A percentile compares a stretch with the other conserved stretches of the same genome.
These are phyloP conservation scores for Drosophila repletoides DNA, from an alignment of 1,140 invertebrate species.

Conservation along the genomic window DNA sequence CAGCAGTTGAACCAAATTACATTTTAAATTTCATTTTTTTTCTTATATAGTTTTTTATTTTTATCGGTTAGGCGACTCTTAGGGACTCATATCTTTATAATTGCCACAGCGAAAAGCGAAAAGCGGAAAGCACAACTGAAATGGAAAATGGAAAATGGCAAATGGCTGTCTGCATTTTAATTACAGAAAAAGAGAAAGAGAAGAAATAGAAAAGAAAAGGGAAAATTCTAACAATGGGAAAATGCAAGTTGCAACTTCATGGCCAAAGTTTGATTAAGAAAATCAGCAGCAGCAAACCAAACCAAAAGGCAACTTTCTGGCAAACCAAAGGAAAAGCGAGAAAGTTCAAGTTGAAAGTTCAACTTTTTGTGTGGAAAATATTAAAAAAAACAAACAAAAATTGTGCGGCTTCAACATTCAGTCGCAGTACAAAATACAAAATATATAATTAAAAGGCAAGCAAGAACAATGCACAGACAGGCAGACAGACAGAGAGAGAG, in stretches of 20 bases:
- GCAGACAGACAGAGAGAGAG: slow-evolving; percentile 31
- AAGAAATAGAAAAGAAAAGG: slow-evolving; percentile 23
- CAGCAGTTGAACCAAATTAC: slow-evolving; percentile 72
- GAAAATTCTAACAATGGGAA: slow-evolving; percentile 60
- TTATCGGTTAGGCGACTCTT: slow-evolving; percentile 33
- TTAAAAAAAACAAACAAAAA: slow-evolving; percentile 4
- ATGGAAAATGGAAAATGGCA: slow-evolving; percentile 24
- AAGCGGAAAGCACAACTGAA: slow-evolving; percentile 41
- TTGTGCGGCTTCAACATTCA: slow-evolving; percentile 2
- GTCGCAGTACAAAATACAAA: slow-evolving; percentile 15
- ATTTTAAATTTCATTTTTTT: slow-evolving; percentile 19
- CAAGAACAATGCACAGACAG: slow-evolving; percentile 56
- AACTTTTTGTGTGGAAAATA: slow-evolving; percentile 8
- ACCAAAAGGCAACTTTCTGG: background rate
- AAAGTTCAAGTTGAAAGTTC: slow-evolving; percentile 36
- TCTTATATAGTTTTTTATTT: slow-evolving; percentile 46
- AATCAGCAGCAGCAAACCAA: no score
- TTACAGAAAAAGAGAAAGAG: slow-evolving; percentile 55
- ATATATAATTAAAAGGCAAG: slow-evolving; percentile 23
- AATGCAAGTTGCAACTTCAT: slow-evolving; percentile 43
- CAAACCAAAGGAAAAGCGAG: background rate
- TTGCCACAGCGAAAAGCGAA: slow-evolving; percentile 40
- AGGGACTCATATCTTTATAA: slow-evolving; percentile 78
- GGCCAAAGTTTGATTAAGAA: slow-evolving; percentile 61
- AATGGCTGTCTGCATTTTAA: slow-evolving; percentile 74